phyloP scores from a whole-genome alignment of 2,113 vertebrate species.

The Theristicus caerulescens region DNA sequence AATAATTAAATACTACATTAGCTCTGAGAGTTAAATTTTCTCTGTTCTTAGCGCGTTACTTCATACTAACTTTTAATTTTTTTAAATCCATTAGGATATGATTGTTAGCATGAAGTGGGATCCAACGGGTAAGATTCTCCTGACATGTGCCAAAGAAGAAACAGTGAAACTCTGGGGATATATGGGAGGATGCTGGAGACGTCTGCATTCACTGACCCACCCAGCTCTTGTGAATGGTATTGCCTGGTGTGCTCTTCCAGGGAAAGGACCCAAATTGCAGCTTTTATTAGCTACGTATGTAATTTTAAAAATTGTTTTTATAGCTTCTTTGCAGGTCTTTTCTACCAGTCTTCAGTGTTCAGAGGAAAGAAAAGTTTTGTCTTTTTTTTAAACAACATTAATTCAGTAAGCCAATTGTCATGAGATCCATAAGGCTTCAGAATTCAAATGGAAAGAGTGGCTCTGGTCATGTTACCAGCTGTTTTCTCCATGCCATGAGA shows the following conservation, averaged over 20 bases:
- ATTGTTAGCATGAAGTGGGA: constrained; percentile 91
- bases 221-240: constrained; percentile 85
- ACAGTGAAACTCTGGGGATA: constrained; percentile 89
- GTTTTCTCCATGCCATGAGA: neutral
- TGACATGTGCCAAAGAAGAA: constrained; percentile 96
- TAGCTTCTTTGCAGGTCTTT: neutral
- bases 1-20: neutral
- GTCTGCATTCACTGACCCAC: constrained; percentile 83
- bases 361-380: neutral
- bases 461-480: neutral
- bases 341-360: neutral
- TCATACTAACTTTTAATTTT: neutral
- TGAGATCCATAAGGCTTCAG: neutral
- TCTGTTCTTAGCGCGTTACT: neutral
- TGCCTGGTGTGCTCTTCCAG: constrained; percentile 86
- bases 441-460: neutral
- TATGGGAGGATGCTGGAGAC: constrained; percentile 80
- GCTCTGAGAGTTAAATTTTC: neutral
- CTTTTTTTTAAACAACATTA: neutral
- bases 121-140: constrained; percentile 85
- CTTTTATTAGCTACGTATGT: constrained; percentile 90
- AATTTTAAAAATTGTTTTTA: neutral
- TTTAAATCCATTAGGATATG: constrained; percentile 80
- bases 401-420: neutral
- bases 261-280: constrained; percentile 81